Percentiles rank a stretch among this genome's conserved stretches.
Conservation (phyloP, 2,113 vertebrate species). For the Lasiurus borealis region DNA sequence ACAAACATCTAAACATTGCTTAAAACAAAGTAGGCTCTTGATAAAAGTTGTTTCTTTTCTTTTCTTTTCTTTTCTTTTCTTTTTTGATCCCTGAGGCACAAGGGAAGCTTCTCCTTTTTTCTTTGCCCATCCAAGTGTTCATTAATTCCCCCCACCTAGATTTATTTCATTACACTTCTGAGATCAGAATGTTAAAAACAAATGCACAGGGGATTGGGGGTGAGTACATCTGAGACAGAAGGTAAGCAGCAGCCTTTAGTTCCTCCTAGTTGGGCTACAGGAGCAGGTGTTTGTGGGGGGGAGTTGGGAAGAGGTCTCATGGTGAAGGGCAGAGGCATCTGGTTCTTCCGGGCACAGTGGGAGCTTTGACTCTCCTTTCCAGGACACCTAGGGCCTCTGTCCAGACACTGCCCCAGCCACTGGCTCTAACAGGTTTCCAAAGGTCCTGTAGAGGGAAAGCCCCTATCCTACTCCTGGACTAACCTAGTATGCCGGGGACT, state of each 20-base stretch:
- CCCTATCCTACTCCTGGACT: neutral
- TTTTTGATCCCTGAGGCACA: neutral
- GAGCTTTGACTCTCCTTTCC: neutral
- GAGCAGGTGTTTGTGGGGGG: neutral
- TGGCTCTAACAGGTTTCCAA: neutral
- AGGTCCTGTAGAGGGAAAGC: neutral
- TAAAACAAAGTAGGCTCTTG: neutral
- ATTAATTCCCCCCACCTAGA: neutral
- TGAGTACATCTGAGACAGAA: neutral
- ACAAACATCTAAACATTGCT: neutral
- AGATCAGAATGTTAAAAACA: slow-evolving; percentile 53
- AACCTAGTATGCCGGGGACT: neutral
- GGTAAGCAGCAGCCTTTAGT: neutral
- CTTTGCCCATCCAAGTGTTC: neutral
- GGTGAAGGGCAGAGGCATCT: neutral
- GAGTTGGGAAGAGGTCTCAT: neutral
- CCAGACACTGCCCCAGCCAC: neutral
- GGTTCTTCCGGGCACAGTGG: neutral
- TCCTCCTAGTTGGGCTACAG: neutral
- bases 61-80: neutral
- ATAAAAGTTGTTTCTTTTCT: neutral
- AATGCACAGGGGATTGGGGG: neutral
- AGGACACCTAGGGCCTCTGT: neutral
- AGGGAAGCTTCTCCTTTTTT: neutral
- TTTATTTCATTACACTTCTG: slow-evolving; percentile 32